phyloP scores from a whole-genome alignment of 2,113 vertebrate species.

The Petroica traversi region DNA sequence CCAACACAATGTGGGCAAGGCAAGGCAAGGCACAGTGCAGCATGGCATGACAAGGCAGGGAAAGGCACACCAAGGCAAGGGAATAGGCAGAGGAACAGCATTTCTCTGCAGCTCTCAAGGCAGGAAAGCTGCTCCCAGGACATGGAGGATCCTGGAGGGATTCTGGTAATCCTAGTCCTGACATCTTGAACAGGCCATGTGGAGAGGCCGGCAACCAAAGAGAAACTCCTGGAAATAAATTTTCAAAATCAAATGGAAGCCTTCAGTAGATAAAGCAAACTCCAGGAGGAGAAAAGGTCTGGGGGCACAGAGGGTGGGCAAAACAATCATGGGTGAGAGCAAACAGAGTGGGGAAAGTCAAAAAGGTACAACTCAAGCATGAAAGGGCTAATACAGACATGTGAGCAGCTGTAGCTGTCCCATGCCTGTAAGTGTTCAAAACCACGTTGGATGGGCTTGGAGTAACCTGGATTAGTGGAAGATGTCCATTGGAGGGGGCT shows the following conservation, averaged over 20 bases:
- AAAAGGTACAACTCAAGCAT: background rate
- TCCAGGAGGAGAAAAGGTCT: background rate
- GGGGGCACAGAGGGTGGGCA: background rate
- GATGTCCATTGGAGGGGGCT: background rate
- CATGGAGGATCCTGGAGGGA: too few species aligned
- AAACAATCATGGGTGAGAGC: background rate
- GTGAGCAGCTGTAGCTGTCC: background rate
- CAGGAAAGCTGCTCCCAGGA: background rate
- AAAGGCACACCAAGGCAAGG: background rate
- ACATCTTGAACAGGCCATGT: rapidly evolving
- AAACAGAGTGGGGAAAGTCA: rapidly evolving
- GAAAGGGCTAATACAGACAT: background rate
- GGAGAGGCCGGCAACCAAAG: background rate
- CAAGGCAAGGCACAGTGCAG: background rate
- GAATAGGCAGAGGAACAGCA: background rate
- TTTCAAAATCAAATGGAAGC: background rate
- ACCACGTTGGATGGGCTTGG: rapidly evolving
- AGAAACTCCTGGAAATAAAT: background rate
- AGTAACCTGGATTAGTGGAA: background rate
- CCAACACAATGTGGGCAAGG: too few species aligned
- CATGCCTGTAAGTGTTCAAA: rapidly evolving
- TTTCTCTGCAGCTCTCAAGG: background rate
- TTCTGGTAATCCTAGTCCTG: background rate
- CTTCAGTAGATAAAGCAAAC: background rate
- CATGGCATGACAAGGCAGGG: background rate